phyloP scores from a whole-genome alignment of 2,797 vertebrate genomes.

The Brachymystax lenok region DNA sequence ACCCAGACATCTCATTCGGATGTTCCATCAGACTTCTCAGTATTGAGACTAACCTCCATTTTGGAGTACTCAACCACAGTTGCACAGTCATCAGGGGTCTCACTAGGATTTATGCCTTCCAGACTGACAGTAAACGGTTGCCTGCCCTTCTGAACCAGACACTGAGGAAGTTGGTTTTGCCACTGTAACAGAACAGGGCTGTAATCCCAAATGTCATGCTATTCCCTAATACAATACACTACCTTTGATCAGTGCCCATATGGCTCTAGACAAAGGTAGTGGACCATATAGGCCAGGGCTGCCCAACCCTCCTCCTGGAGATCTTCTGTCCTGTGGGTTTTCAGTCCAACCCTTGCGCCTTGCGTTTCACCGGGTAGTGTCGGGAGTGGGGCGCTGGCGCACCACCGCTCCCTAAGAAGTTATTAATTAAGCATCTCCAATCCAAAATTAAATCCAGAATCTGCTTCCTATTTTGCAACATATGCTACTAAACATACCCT shows the following conservation, averaged over 20 bases:
- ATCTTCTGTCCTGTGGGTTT: too few relatives aligned
- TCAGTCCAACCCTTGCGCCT: too few relatives aligned
- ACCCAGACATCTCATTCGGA: slow-evolving; percentile 54
- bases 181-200: slow-evolving; percentile 45
- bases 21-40: slow-evolving; percentile 64
- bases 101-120: slow-evolving; percentile 61
- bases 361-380: too few relatives aligned
- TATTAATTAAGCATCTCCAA: too few relatives aligned
- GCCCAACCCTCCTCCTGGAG: too few relatives aligned
- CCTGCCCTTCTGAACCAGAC: slow-evolving; percentile 58
- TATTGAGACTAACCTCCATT: slow-evolving; percentile 48
- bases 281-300: too few relatives aligned
- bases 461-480: too few relatives aligned
- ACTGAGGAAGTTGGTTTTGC: slow-evolving; percentile 61
- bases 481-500: too few relatives aligned
- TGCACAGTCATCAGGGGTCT: slow-evolving; percentile 74
- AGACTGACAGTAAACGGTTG: slow-evolving; percentile 70
- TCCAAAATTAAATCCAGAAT: too few relatives aligned
- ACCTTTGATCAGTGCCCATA: neutral
- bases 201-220: neutral
- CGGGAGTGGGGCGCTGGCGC: too few relatives aligned
- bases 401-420: too few relatives aligned
- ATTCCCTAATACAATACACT: neutral
- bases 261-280: too few relatives aligned
- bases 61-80: slow-evolving; percentile 57